Conservation (phyloP, 2,797 vertebrate genomes). For the Malurus splendens region DNA sequence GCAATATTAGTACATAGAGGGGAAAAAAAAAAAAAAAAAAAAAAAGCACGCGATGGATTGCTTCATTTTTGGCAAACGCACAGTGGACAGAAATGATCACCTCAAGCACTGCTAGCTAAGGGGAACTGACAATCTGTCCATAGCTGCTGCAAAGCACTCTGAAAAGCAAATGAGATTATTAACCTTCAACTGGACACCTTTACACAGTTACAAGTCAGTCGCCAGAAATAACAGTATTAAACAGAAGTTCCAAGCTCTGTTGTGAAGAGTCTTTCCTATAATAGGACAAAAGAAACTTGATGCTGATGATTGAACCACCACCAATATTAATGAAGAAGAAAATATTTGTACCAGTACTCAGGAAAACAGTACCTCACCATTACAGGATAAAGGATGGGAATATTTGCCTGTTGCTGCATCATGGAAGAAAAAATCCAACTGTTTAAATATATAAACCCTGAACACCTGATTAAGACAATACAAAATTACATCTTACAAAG, state of each 20-base stretch:
- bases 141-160: background rate
- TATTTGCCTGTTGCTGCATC: background rate
- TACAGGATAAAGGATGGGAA: background rate
- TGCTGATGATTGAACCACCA: background rate
- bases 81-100: background rate
- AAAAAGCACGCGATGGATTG: background rate
- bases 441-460: background rate
- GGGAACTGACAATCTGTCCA: conserved; percentile 3
- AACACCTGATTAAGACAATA: background rate
- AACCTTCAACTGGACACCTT: background rate
- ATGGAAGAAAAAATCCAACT: background rate
- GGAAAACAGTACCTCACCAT: background rate
- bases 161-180: conserved; percentile 2
- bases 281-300: background rate
- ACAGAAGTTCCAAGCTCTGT: background rate
- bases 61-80: background rate
- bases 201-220: background rate
- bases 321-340: background rate
- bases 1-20: background rate
- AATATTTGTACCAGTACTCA: background rate
- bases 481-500: background rate
- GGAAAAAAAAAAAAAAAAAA: accelerated
- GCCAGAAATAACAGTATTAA: background rate
- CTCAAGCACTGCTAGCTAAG: background rate
- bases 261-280: background rate